Conservation (phyloP, 2,797 vertebrate genomes). For the Nasua narica region DNA sequence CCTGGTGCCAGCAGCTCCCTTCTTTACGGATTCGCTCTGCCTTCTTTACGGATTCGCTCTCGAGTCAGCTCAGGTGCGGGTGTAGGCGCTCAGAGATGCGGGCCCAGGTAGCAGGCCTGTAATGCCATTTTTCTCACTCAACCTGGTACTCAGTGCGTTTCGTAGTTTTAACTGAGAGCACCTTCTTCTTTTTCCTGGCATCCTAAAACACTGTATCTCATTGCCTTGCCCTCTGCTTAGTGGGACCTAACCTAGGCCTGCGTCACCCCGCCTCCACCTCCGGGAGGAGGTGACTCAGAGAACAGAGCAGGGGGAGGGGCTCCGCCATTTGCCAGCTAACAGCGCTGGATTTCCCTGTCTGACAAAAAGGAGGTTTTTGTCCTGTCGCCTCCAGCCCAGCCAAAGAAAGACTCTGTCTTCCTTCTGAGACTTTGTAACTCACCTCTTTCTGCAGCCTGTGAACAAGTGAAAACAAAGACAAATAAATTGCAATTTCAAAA, state of each 20-base stretch:
- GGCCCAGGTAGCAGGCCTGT: not conserved
- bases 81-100: too few species aligned
- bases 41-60: not conserved
- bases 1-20: not conserved
- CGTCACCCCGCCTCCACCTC: not conserved
- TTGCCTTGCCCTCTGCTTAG: too few species aligned
- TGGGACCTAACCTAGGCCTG: not conserved
- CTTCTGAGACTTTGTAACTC: not conserved
- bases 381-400: not conserved
- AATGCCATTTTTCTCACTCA: not conserved
- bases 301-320: not conserved
- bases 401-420: not conserved
- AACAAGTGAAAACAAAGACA: not conserved
- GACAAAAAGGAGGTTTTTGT: not conserved
- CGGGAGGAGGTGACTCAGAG: too few species aligned
- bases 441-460: not conserved
- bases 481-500: not conserved
- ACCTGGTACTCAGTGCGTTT: not conserved
- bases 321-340: not conserved
- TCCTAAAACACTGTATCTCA: not conserved
- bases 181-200: not conserved
- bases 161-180: not conserved
- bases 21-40: not conserved
- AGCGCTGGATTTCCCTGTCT: not conserved
- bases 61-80: not conserved